These are phyloP conservation scores for Cotesia glomerata DNA, from an alignment of 1,140 invertebrate species.

Conservation along the genomic window DNA sequence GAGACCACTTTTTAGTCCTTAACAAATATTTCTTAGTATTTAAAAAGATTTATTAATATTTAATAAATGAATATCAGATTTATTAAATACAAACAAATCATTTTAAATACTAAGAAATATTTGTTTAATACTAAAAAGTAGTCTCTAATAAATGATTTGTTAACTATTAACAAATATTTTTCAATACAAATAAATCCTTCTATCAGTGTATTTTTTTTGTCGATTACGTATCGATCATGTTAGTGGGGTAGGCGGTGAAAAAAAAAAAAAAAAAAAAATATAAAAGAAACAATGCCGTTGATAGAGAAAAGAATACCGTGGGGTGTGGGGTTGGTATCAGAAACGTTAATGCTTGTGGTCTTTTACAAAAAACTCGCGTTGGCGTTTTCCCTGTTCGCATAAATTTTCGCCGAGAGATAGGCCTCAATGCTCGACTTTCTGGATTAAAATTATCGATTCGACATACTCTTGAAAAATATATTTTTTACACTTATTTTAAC, in stretches of 20 bases:
- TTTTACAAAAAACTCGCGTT: constrained; percentile 46
- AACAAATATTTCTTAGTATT: too few relatives aligned
- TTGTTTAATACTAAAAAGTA: too few relatives aligned
- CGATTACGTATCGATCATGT: neutral
- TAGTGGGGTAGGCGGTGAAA: neutral
- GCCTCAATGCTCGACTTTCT: constrained; percentile 35
- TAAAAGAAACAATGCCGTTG: neutral
- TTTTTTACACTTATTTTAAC: neutral
- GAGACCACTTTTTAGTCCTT: too few relatives aligned
- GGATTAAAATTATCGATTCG: constrained; percentile 48
- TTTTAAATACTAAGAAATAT: too few relatives aligned
- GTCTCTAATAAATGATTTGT: too few relatives aligned
- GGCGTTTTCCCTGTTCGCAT: constrained; percentile 49
- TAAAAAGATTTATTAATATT: too few relatives aligned
- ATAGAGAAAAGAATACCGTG: too few relatives aligned
- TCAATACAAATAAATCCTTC: too few relatives aligned
- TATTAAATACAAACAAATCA: too few relatives aligned
- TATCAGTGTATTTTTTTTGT: too few relatives aligned
- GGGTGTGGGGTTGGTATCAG: constrained; percentile 31
- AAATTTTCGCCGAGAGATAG: constrained; percentile 41
- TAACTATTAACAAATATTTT: too few relatives aligned
- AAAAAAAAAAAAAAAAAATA: neutral
- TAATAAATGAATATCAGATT: too few relatives aligned
- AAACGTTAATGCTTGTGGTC: constrained; percentile 40
- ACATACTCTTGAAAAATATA: constrained; percentile 10